These are phyloP conservation scores for Nasonia vitripennis DNA, from an alignment of 1,140 invertebrate species.

Conservation along the genomic window DNA sequence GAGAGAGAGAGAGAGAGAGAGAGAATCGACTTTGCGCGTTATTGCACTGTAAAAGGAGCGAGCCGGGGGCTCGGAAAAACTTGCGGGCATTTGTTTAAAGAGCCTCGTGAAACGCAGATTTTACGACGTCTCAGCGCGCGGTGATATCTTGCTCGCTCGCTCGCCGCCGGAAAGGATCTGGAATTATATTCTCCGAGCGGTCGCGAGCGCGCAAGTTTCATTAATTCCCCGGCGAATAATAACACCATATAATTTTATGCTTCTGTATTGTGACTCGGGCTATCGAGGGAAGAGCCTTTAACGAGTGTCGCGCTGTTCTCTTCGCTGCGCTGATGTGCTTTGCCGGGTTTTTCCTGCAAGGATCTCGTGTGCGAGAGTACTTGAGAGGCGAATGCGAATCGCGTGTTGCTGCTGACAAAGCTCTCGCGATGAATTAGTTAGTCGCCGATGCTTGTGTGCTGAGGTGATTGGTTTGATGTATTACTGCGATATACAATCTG, in stretches of 20 bases:
- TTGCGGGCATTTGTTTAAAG: constrained; percentile 46
- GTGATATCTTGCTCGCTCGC: constrained; percentile 25
- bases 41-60: constrained; percentile 43
- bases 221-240: constrained; percentile 46
- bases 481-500: no score
- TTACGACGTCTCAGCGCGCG: constrained; percentile 35
- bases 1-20: neutral
- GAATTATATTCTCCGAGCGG: constrained; percentile 32
- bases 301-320: neutral
- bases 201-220: constrained; percentile 27
- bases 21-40: constrained; percentile 21
- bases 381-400: neutral
- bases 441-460: no score
- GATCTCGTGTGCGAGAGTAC: neutral
- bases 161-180: constrained; percentile 34
- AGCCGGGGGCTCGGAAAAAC: neutral
- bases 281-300: constrained; percentile 16
- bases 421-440: neutral
- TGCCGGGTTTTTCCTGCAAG: neutral
- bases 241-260: constrained; percentile 49
- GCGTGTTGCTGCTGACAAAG: neutral
- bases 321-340: neutral
- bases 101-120: constrained; percentile 40
- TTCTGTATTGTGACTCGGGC: constrained; percentile 42
- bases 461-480: no score